Evolutionary conservation across 1,140 invertebrate species (phyloP).

Genomic region (Cataglyphis hispanica): DNA sequence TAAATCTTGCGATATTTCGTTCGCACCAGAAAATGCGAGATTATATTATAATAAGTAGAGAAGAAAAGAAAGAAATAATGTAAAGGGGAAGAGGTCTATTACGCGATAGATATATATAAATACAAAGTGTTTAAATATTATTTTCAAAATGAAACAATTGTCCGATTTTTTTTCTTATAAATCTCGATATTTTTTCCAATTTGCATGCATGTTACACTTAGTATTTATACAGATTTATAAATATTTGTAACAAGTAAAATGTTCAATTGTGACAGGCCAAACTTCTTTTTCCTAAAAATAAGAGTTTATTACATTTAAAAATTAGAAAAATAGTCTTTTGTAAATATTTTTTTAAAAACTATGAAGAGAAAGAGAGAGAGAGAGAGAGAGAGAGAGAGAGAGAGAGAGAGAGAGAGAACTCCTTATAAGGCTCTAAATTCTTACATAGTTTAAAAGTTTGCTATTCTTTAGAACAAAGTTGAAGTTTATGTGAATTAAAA

Average conservation of each 20-base stretch:
- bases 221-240: not conserved
- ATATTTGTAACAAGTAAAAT: not conserved
- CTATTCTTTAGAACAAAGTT: not conserved
- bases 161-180: constrained; percentile 23
- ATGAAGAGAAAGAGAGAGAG: too few species aligned
- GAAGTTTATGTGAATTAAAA: not conserved
- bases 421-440: not conserved
- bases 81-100: constrained; percentile 21
- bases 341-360: not conserved
- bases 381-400: too few species aligned
- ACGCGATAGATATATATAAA: constrained; percentile 23
- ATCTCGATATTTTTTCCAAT: constrained; percentile 1
- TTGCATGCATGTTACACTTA: constrained; percentile 5
- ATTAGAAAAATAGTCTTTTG: not conserved
- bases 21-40: constrained; percentile 60
- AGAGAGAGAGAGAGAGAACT: too few species aligned
- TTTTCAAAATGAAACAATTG: constrained; percentile 78
- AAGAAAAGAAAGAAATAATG: constrained; percentile 1
- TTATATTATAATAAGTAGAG: not conserved
- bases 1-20: constrained; percentile 66
- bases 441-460: not conserved
- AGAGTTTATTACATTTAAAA: not conserved
- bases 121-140: constrained; percentile 70
- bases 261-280: too few species aligned
- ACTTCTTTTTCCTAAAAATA: not conserved